phyloP scores from a whole-genome alignment of 2,888 invertebrate species.

The Eilema griseolum region DNA sequence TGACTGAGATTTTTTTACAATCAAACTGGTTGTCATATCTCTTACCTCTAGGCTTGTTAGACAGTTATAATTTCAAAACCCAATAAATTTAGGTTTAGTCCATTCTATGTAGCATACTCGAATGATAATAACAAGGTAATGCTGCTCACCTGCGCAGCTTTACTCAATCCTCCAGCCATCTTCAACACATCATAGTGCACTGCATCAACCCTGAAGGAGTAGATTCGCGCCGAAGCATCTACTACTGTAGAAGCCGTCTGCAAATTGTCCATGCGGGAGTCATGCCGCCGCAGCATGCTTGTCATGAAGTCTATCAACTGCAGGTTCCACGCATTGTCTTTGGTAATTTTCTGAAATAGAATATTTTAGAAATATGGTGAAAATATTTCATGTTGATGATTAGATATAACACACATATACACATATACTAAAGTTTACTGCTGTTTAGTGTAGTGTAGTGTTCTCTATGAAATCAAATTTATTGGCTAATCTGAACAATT shows the following conservation, averaged over 20 bases:
- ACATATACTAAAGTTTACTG: too few relatives aligned
- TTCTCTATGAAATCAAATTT: too few relatives aligned
- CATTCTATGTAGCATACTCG: too few relatives aligned
- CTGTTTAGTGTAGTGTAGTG: too few relatives aligned
- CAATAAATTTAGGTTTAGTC: too few relatives aligned
- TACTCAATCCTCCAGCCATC: slow-evolving; percentile 90
- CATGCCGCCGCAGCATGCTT: slow-evolving; percentile 90
- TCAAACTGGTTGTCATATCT: too few relatives aligned
- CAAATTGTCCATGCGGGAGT: slow-evolving; percentile 90
- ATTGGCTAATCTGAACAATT: neutral
- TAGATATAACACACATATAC: too few relatives aligned
- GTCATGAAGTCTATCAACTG: slow-evolving; percentile 95
- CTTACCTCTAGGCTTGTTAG: too few relatives aligned
- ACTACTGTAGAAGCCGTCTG: slow-evolving; percentile 94
- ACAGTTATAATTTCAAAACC: too few relatives aligned
- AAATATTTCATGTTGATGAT: neutral
- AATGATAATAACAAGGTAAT: neutral
- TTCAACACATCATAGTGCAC: slow-evolving; percentile 93
- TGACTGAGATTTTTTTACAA: too few relatives aligned
- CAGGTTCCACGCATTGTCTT: slow-evolving; percentile 95
- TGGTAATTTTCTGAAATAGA: slow-evolving; percentile 91
- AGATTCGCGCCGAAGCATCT: slow-evolving; percentile 96
- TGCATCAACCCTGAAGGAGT: slow-evolving; percentile 94
- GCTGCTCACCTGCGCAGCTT: slow-evolving; percentile 78
- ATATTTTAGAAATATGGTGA: neutral